Conservation (phyloP, 1,140 invertebrate species). For the Zaprionus taronus region DNA sequence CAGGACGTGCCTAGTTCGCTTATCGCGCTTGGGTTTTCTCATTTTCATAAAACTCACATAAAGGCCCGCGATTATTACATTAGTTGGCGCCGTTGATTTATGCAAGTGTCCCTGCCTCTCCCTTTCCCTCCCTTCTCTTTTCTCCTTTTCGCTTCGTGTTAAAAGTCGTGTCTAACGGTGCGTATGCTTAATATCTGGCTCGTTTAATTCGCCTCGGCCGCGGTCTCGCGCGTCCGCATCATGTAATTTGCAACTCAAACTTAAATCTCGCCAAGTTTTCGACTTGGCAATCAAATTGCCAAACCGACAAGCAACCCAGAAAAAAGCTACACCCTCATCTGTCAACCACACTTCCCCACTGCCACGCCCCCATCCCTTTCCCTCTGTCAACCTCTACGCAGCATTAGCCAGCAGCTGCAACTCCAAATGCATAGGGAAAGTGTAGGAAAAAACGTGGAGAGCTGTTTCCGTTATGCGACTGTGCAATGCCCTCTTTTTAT, state of each 20-base stretch:
- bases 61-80: constrained; percentile 53
- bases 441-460: not conserved
- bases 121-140: not conserved
- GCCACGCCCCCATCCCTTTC: not conserved
- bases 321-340: constrained; percentile 2
- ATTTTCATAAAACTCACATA: constrained; percentile 74
- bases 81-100: constrained; percentile 33
- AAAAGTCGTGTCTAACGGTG: constrained; percentile 44
- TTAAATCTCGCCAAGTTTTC: constrained; percentile 56
- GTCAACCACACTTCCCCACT: not conserved
- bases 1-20: not conserved
- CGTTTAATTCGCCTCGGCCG: constrained; percentile 57
- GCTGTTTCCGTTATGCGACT: not conserved
- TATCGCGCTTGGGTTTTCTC: constrained; percentile 13
- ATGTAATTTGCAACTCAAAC: constrained; percentile 73
- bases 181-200: constrained; percentile 68
- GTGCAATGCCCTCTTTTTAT: not conserved
- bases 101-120: constrained; percentile 9
- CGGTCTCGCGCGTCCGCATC: not conserved
- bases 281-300: constrained; percentile 51
- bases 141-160: not conserved
- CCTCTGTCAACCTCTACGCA: not conserved
- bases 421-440: constrained; percentile 42
- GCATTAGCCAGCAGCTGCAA: constrained; percentile 28
- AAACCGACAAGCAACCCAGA: constrained; percentile 30